Percentiles rank a stretch among this genome's conserved stretches.
Conservation (phyloP, 23 tunicate species). For the Phallusia fumigata region DNA sequence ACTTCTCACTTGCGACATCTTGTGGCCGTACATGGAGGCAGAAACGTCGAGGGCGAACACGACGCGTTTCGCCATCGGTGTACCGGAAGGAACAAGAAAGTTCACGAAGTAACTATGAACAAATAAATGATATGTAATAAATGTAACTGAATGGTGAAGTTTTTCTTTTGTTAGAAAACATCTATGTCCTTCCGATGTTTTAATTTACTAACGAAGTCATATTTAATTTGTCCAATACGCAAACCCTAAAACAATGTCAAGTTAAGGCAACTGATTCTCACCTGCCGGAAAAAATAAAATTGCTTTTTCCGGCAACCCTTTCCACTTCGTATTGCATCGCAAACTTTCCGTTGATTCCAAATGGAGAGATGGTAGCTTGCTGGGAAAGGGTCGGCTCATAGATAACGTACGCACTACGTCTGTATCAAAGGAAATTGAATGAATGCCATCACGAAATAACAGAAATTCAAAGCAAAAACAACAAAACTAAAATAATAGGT, state of each 20-base stretch:
- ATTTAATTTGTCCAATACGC: too few relatives aligned
- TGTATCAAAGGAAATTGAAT: neutral
- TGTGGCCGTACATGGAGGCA: slow-evolving; percentile 59
- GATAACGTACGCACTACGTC: slow-evolving; percentile 32
- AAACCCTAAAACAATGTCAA: too few relatives aligned
- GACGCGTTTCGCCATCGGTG: slow-evolving; percentile 41
- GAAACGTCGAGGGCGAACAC: slow-evolving; percentile 56
- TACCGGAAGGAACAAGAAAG: slow-evolving; percentile 20
- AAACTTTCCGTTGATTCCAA: slow-evolving; percentile 51
- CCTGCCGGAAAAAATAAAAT: slow-evolving; percentile 10
- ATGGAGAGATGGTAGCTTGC: slow-evolving; percentile 39
- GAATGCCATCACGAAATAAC: too few relatives aligned
- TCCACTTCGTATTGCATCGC: slow-evolving; percentile 36
- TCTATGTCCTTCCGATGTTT: too few relatives aligned
- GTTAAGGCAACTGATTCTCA: neutral
- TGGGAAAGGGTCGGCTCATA: slow-evolving; percentile 30
- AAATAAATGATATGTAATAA: too few relatives aligned
- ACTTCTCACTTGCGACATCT: slow-evolving; percentile 33
- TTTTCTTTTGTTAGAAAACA: too few relatives aligned
- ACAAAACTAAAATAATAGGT: too few relatives aligned
- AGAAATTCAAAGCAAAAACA: too few relatives aligned
- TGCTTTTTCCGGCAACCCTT: slow-evolving; percentile 1
- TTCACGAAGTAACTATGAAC: slow-evolving; percentile 6
- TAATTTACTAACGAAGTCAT: too few relatives aligned
- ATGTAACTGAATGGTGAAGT: too few relatives aligned